phyloP scores from a whole-genome alignment of 2,888 invertebrate genomes.

The Biston betularia region DNA sequence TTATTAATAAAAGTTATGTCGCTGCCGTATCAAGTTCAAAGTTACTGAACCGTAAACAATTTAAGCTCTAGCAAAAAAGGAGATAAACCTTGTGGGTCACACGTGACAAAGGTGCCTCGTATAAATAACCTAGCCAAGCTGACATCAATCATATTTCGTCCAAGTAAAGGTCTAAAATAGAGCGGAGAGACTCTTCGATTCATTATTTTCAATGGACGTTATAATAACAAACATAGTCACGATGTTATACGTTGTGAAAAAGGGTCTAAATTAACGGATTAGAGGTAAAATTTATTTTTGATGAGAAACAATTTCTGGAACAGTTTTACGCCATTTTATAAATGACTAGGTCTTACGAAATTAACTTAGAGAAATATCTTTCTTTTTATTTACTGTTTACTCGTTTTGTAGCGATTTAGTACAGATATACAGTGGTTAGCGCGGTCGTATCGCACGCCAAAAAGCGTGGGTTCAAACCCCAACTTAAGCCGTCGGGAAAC shows the following conservation, averaged over 20 bases:
- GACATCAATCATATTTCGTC: constrained; percentile 8
- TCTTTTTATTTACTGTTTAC: no score
- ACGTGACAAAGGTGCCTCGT: constrained; percentile 46
- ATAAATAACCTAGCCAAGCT: neutral
- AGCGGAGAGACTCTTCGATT: constrained; percentile 14
- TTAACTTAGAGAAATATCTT: no score
- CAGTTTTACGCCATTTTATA: neutral
- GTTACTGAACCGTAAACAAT: constrained; percentile 56
- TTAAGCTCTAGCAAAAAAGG: constrained; percentile 52
- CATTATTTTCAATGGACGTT: constrained; percentile 33
- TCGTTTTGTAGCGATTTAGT: no score
- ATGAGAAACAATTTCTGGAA: neutral
- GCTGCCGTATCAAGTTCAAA: constrained; percentile 38
- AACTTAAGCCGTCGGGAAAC: no score
- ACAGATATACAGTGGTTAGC: no score
- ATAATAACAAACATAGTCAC: constrained; percentile 16
- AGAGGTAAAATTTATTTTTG: constrained; percentile 17
- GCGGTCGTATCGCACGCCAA: no score
- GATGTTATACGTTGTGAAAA: constrained; percentile 26
- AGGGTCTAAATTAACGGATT: constrained; percentile 30
- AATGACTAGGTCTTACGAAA: no score
- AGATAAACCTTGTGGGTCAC: constrained; percentile 51
- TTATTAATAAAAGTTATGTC: constrained; percentile 27
- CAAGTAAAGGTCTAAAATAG: constrained; percentile 11
- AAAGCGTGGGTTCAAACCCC: no score